Base-by-base conservation (phyloP, 2,113 vertebrate genomes). In the Petrocephalus microphthalmus region DNA sequence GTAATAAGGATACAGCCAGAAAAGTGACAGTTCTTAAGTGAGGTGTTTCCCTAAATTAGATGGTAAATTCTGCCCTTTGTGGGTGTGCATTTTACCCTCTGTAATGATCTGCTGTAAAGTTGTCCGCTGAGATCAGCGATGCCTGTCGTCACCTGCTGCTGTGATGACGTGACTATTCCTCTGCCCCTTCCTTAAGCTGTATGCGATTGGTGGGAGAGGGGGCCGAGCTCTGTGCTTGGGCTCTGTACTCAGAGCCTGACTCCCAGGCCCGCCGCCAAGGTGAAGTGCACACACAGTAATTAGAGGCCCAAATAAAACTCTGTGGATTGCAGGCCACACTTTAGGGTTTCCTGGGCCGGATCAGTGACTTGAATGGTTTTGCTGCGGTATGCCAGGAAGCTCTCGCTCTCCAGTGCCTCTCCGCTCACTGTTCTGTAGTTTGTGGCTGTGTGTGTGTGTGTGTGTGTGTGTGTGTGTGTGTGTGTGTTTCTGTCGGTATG, bases 261-360 rank as follows among this genome's bases (percentile, higher is more conserved):
- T 8, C 90, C 88, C 90, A 11, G 56, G 84, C 81, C 90, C 91
- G 91, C 86, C 91, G 93, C 91, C 51, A 51, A 90, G 91, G 91
- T 89, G 89, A 90, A 87, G 54, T 57, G 86, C 89, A 89, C 91
- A 89, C 88, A 91, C 93, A 92, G 92, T 94, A 93, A 94, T 95
- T 94, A 93, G 91, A 92, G 92, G 90, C 74, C 91, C 91, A 92
- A 90, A 92, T 91, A 92, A 91, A 90, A 87, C 87, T 89, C 91
- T 92, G 87, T 22, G 91, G 90, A 88, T 91, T 90, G 88, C 7
- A 64, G 88, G 89, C 92, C 92, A 91, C 90, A 90, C 92, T 91
- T 93, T 92, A 89, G 25, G 33, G 60, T 67, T 89, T 87, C 89
- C 85, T 49, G 49, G 51, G 57, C 52, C 83, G 67, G 42, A 64